These are phyloP conservation scores for Darevskia mixta DNA, from an alignment of 2,797 vertebrate genomes.

Conservation along the genomic window DNA sequence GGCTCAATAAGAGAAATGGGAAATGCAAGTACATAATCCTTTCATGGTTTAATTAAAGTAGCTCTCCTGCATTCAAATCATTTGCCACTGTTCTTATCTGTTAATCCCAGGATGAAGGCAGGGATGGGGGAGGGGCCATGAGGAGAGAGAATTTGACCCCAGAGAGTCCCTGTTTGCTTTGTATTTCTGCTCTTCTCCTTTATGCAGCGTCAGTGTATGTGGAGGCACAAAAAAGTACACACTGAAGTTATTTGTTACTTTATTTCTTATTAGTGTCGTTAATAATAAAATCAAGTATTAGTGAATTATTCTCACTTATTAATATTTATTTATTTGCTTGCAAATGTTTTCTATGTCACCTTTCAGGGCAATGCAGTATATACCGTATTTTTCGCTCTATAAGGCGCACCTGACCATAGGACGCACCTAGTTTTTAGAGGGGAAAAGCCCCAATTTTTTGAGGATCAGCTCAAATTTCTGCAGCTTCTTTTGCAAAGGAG, in stretches of 20 bases:
- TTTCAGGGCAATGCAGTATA: too few relatives aligned
- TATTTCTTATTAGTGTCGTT: too few relatives aligned
- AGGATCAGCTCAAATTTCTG: too few relatives aligned
- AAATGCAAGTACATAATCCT: slow-evolving; percentile 50
- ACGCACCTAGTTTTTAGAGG: too few relatives aligned
- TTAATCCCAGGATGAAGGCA: slow-evolving; percentile 46
- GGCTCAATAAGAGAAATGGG: slow-evolving; percentile 34
- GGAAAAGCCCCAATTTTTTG: too few relatives aligned
- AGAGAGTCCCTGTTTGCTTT: accelerated
- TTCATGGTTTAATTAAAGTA: slow-evolving; percentile 51
- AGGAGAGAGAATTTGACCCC: neutral
- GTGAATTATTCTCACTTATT: too few relatives aligned
- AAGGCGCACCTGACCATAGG: too few relatives aligned
- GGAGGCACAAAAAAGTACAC: neutral
- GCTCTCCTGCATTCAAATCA: slow-evolving; percentile 34
- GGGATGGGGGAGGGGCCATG: neutral
- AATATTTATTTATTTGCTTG: too few relatives aligned
- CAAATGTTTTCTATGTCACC: too few relatives aligned
- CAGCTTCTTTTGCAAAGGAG: too few relatives aligned
- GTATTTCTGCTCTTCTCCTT: neutral
- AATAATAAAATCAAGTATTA: too few relatives aligned
- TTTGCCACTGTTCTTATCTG: slow-evolving; percentile 27
- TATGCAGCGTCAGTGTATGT: neutral
- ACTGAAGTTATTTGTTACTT: neutral
- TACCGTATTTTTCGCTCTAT: too few relatives aligned